Evolutionary conservation across 2,113 vertebrate species (phyloP), one percentile per base, ranked within the genome.

Genomic region (Gallinago media): DNA sequence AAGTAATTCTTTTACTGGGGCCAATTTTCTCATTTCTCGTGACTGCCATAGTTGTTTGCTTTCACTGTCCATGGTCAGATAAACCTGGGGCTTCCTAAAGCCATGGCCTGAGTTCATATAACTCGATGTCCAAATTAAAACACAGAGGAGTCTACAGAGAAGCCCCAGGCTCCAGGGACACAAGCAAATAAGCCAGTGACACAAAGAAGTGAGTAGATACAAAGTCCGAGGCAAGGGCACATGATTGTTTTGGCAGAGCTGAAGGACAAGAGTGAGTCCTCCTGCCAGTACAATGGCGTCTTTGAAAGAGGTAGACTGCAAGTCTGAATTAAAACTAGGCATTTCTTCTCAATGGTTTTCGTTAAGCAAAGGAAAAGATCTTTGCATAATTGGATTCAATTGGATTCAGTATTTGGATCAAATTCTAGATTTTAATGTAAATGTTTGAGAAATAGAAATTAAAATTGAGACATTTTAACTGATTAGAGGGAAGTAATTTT

Each of bases 71-170:
- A 5, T 16, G 52, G 20, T 27, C 38, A 77, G 80, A 92, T 65
- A 83, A 94, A 93, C 67, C 6, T 15, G 12, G 29, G 55, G 26
- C 34, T 83, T 88, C 63, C 71, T 58, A 63, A 90, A 80, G 61
- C 36, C 14, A 4, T 8, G 16, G 44, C 34, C 7, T 44, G 56
- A 77, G 42, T 77, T 82, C 13, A 8, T 61, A 9, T 22, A 75
- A 78, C 25, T 63, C 0, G 0, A 49, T 36, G 27, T 72, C 40
- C 36, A 56, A 78, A 80, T 80, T 34, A 87, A 85, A 88, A 3
- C 46, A 46, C 2, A 13, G 55, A 54, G 19, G 46, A 79, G n/a
- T 47, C 77, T 59, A 58, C 27, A 79, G 23, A 52, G 12, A 7
- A 73, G 9, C 4, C 17, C 6, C 34, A 77, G 7, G 27, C 17